Percentiles rank a stretch among this genome's conserved stretches.
phyloP scores from a whole-genome alignment of 2,113 vertebrate species.

The Conger conger region DNA sequence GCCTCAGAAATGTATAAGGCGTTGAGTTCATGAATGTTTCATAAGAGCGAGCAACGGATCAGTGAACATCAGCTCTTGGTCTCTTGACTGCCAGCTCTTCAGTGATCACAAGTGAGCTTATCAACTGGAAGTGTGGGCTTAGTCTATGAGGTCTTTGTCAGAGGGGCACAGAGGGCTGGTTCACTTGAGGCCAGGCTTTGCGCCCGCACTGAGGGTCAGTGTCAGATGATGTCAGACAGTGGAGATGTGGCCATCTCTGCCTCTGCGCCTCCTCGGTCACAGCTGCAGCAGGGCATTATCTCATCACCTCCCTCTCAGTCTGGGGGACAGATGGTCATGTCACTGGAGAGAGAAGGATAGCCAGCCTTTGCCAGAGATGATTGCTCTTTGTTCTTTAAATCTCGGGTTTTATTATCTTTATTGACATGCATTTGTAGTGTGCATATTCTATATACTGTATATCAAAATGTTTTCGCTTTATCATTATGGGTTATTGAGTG shows the following conservation, averaged over 20 bases:
- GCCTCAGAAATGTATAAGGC: not conserved
- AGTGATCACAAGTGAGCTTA: not conserved
- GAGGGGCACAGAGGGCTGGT: not conserved
- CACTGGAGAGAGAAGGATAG: not conserved
- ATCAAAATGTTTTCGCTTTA: no score
- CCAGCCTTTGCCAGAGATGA: not conserved
- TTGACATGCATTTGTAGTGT: no score
- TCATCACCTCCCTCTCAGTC: not conserved
- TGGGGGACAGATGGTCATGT: not conserved
- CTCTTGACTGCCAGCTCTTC: not conserved
- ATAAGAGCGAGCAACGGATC: not conserved
- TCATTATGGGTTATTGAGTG: no score
- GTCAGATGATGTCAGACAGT: not conserved
- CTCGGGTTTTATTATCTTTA: no score
- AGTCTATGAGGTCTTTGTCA: not conserved
- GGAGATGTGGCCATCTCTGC: not conserved
- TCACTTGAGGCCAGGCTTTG: not conserved
- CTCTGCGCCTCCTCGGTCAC: not conserved
- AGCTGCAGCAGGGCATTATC: not conserved
- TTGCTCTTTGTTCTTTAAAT: not conserved
- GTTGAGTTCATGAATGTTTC: not conserved
- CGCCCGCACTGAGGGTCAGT: not conserved
- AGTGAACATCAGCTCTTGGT: not conserved
- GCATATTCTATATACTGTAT: no score
- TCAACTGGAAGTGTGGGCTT: not conserved